Base-by-base conservation (phyloP, 2,888 invertebrate species). In the Taenaris catops region DNA sequence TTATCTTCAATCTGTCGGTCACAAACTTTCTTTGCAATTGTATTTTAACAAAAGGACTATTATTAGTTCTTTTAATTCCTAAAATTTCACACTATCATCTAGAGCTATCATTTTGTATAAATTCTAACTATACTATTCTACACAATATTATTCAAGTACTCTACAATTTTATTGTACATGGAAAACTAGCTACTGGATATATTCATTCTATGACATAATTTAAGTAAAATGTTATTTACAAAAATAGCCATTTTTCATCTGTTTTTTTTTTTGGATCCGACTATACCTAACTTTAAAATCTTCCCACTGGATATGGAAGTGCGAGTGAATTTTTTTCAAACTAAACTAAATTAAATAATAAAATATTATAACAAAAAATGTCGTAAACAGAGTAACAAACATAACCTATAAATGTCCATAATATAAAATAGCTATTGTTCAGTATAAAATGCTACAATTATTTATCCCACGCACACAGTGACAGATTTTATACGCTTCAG, bases 161-260 rank as follows among this genome's bases (percentile, higher is more conserved):
- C 84, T 83, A 84, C 78, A 80, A 73, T 81, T 80, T 78, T 70
- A 81, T 80, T 83, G 80, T 86, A 84, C 83, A 84, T 75, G 78
- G 69, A 74, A 74, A 81, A 72, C 84, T 83, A 83, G 56, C 81
- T 80, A 83, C 70, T 67, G 75, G 76, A 78, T 75, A 80, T 60
- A 63, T 65, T 74, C 69, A 73, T 72, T 70, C 70, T 80, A 81
- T 75, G 69, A 72, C 73, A 80, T 79, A 80, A 76, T 78, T 80
- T 79, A 83, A 74, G 73, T 79, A 78, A 79, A 75, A 76, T 59
- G 59, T 74, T 84, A 84, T 84, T 83, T 83, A 84, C 84, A 84
- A 83, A 80, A 84, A 80, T 81, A 83, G 79, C 80, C 75, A 75
- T 66, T 63, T 31, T 70, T 57, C n/a, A 63, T 75, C 61, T 70